Base-by-base conservation (phyloP, 2,113 vertebrate species). In the Pelmatolapia mariae region DNA sequence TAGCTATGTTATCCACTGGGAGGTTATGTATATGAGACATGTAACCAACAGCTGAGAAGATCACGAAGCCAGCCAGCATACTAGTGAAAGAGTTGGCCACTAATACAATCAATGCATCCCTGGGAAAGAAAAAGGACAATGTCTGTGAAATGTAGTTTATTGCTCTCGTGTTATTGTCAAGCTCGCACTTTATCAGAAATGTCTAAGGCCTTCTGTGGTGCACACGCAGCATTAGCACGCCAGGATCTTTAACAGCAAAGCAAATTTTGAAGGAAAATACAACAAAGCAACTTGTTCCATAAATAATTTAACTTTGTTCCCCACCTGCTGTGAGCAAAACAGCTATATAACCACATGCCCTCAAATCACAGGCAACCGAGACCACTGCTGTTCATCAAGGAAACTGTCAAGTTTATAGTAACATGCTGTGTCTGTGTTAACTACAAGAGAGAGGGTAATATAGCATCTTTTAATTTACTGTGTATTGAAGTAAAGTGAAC, bases 41-140 rank as follows among this genome's bases (percentile, higher is more conserved):
- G 94, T 97, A 97, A 33, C 96, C 96, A 68, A 97, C 93, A 29
- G 95, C 96, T 50, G 96, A 97, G 93, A 97, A 97, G 85, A 97
- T 96, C 66, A 97, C 96, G 82, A 97, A 95, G 13, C 96, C 96
- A 76, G 96, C 94, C 87, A 97, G 87, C 76, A 97, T 94, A 83
- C 96, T 97, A 1, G 96, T 97, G 61, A 95, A 95, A 6, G 94
- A 96, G 90, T 97, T 97, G 59, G 92, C 89, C n/a, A 94, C 5
- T 38, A 93, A 88, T 15, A 97, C 96, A 56, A 97, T 94, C 68
- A 95, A 89, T 43, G 93, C 86, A 87, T 97, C 96, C 86, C 96
- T 97, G 89, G 3, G 56, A 89, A 81, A 86, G 22, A 81, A 85
- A 13, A 5, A 29, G 56, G 54, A 53, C 19, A 61, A 59, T 1